Percentiles rank a stretch among this genome's conserved stretches.
Evolutionary conservation across 2,888 invertebrate species (phyloP).

Genomic region (Blastobasis lacticolella): DNA sequence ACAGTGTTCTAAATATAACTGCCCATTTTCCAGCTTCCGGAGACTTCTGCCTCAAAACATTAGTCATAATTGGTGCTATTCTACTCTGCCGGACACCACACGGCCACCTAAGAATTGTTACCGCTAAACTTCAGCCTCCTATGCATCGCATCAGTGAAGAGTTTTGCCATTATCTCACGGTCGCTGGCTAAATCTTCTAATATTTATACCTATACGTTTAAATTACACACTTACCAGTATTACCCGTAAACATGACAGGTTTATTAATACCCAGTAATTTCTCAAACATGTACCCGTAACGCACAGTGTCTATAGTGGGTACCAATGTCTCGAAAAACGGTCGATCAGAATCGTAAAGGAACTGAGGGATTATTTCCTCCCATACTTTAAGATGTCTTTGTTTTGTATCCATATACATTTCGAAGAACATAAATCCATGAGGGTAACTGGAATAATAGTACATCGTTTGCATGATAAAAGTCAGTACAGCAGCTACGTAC

Average conservation of each 20-base stretch:
- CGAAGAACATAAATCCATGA: conserved; percentile 80
- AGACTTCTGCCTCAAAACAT: too few relatives aligned
- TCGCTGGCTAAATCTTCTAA: too few relatives aligned
- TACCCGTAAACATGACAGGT: conserved; percentile 92
- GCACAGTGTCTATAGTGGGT: conserved; percentile 92
- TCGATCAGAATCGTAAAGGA: conserved; percentile 78
- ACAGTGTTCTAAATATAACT: too few relatives aligned
- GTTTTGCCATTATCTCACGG: too few relatives aligned
- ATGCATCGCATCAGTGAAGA: too few relatives aligned
- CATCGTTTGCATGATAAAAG: background rate
- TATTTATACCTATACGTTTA: background rate
- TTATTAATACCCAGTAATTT: conserved; percentile 81
- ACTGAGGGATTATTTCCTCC: conserved; percentile 84
- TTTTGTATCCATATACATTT: conserved; percentile 82
- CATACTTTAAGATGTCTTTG: conserved; percentile 82
- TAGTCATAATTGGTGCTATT: too few relatives aligned
- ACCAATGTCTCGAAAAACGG: conserved; percentile 94
- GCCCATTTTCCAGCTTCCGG: too few relatives aligned
- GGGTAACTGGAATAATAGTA: conserved; percentile 74
- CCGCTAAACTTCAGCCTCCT: too few relatives aligned
- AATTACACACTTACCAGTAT: conserved; percentile 74
- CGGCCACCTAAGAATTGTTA: too few relatives aligned
- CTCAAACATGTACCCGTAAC: conserved; percentile 87
- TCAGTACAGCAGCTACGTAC: background rate
- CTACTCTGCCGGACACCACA: too few relatives aligned